Evolutionary conservation across 2,888 invertebrate species (phyloP).

Genomic region (Linyphia triangularis): DNA sequence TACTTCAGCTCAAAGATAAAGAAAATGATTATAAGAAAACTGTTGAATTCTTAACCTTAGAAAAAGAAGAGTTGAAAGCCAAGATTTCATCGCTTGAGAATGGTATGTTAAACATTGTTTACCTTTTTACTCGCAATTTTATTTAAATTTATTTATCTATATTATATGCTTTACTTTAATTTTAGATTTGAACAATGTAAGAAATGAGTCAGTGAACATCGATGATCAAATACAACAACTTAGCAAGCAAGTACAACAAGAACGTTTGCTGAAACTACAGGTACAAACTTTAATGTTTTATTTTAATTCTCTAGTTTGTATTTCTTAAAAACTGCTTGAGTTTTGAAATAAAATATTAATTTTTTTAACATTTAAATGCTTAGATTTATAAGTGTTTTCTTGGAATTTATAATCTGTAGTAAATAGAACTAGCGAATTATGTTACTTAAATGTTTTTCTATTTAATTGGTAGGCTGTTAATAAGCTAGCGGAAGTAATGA

Average conservation of each 20-base stretch:
- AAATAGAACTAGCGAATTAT: background rate
- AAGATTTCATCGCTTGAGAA: conserved; percentile 89
- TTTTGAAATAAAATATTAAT: background rate
- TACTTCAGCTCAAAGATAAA: conserved; percentile 84
- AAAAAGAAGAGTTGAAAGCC: conserved; percentile 90
- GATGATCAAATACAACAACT: conserved; percentile 90
- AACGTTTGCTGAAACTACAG: conserved; percentile 83
- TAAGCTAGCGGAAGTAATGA: conserved; percentile 98
- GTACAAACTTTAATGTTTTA: conserved; percentile 27
- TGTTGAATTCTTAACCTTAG: conserved; percentile 85
- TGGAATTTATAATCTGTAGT: background rate
- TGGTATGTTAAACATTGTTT: conserved; percentile 80
- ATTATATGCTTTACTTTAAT: background rate
- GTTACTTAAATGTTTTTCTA: background rate
- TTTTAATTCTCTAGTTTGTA: background rate
- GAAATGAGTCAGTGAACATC: conserved; percentile 76
- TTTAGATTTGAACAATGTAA: conserved; percentile 81
- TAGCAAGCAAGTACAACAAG: conserved; percentile 90
- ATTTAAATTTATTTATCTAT: background rate
- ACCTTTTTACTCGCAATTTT: background rate
- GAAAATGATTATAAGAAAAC: conserved; percentile 87
- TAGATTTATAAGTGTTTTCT: background rate
- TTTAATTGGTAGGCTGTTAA: conserved; percentile 88
- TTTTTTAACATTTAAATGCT: background rate
- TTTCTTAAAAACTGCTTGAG: background rate